Percentiles rank a stretch among this genome's conserved stretches.
phyloP scores from a whole-genome alignment of 2,113 vertebrate genomes.

The Brienomyrus brachyistius region DNA sequence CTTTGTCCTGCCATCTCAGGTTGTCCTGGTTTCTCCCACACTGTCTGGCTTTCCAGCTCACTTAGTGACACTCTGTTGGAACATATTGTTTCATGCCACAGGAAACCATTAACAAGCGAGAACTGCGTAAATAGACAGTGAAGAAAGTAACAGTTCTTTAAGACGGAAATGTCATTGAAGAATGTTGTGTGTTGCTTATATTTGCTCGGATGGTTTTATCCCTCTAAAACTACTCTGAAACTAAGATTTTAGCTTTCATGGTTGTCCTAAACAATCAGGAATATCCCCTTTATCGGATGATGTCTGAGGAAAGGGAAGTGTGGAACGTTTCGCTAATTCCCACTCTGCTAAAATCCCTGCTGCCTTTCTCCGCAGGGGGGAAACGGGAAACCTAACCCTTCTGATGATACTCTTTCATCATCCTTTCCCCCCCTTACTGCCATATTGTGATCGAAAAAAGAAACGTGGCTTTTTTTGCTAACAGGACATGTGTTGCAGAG shows the following conservation, averaged over 20 bases:
- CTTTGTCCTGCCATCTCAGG: not conserved
- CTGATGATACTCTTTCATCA: not conserved
- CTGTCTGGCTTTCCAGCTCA: not conserved
- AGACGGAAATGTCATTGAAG: not conserved
- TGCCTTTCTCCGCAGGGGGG: not conserved
- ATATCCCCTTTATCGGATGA: not conserved
- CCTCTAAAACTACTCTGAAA: not conserved
- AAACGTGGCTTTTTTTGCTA: not conserved
- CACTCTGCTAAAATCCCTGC: no score
- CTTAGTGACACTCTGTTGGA: not conserved
- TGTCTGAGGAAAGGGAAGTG: not conserved
- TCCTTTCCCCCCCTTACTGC: not conserved
- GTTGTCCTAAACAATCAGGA: not conserved
- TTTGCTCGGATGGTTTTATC: not conserved
- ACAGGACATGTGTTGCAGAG: not conserved
- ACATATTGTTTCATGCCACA: not conserved
- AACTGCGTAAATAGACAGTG: not conserved
- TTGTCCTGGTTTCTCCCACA: not conserved
- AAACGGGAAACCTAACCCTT: not conserved
- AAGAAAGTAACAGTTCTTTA: not conserved
- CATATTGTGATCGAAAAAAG: not conserved
- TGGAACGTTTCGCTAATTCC: not conserved
- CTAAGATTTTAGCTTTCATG: not conserved
- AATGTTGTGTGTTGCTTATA: no score
- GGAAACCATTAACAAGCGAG: not conserved